These are phyloP conservation scores for Eurois occulta DNA, from an alignment of 2,888 invertebrate species.

Conservation along the genomic window DNA sequence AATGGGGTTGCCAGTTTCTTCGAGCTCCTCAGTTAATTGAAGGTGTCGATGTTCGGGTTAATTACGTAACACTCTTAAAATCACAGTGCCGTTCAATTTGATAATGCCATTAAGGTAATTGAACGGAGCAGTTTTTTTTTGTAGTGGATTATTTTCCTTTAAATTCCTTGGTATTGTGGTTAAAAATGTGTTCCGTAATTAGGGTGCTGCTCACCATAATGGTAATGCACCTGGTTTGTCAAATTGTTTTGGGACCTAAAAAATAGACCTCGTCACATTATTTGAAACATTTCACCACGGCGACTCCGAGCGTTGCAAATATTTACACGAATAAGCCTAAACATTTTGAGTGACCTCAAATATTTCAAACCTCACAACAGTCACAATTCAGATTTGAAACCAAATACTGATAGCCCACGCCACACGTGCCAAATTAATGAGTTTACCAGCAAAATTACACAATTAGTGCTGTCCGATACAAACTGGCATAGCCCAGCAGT, in stretches of 20 bases:
- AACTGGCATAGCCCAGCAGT: constrained; percentile 75
- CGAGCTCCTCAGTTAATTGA: too few relatives aligned
- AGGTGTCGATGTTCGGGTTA: too few relatives aligned
- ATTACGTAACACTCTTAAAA: too few relatives aligned
- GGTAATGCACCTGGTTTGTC: background rate
- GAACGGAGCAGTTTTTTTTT: background rate
- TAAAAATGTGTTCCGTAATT: background rate
- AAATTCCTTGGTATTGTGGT: background rate
- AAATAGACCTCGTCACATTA: background rate
- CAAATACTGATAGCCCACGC: constrained; percentile 33
- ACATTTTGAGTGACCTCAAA: background rate
- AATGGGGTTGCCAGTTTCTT: too few relatives aligned
- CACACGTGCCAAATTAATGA: constrained; percentile 77
- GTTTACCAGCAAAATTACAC: constrained; percentile 85
- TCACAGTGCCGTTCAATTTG: background rate
- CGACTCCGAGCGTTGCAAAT: background rate
- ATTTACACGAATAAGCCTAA: background rate
- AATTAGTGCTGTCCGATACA: constrained; percentile 85
- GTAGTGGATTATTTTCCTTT: background rate
- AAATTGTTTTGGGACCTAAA: background rate
- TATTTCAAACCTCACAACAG: background rate
- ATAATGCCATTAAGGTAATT: background rate
- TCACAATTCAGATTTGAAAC: constrained; percentile 22
- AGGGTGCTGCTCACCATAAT: background rate
- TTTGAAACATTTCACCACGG: background rate